These are phyloP conservation scores for Polypedilum pembai DNA, from an alignment of 1,140 invertebrate genomes.

Conservation along the genomic window DNA sequence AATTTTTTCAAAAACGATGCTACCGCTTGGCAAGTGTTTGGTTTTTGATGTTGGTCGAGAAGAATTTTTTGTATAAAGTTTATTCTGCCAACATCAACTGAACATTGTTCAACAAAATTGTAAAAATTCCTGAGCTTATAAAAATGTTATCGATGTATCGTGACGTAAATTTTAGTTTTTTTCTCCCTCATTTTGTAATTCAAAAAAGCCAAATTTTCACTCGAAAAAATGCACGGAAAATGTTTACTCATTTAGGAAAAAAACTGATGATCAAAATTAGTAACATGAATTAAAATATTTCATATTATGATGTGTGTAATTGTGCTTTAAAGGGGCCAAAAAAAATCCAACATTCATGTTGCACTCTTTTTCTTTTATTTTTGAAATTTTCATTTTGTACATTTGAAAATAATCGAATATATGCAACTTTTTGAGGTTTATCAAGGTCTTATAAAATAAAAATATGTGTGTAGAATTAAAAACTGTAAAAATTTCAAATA, in stretches of 20 bases:
- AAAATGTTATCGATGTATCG: too few species aligned
- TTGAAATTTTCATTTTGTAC: background rate
- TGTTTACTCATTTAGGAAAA: background rate
- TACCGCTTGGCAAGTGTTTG: too few species aligned
- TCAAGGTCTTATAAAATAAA: background rate
- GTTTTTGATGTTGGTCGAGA: too few species aligned
- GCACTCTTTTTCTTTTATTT: background rate
- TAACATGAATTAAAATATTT: background rate
- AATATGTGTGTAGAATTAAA: too few species aligned
- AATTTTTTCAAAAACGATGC: too few species aligned
- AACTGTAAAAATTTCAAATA: too few species aligned
- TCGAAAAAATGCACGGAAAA: background rate
- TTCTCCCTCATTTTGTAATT: too few species aligned
- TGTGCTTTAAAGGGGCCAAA: slow-evolving; percentile 27
- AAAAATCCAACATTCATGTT: background rate
- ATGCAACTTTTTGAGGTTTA: background rate
- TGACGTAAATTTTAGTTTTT: too few species aligned
- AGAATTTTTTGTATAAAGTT: too few species aligned
- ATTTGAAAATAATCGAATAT: background rate
- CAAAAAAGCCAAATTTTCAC: background rate
- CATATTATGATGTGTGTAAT: slow-evolving; percentile 19
- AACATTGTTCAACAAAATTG: too few species aligned
- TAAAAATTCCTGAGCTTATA: too few species aligned
- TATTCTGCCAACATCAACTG: too few species aligned
- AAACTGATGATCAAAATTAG: background rate